Evolutionary conservation across 2,113 vertebrate species (phyloP).

Genomic region (Hemibagrus wyckioides): DNA sequence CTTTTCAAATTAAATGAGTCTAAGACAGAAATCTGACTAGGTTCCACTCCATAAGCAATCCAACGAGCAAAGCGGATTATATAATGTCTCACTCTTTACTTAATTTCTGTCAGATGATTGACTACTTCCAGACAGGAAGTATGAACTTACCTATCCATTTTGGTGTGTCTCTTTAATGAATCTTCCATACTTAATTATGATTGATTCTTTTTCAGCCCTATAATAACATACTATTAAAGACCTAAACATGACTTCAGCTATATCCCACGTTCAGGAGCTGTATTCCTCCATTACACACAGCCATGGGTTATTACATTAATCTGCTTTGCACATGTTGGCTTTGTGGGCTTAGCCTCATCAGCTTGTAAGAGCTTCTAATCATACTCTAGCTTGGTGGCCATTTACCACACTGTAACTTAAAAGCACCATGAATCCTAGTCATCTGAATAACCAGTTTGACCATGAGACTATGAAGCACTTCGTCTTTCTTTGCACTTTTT

Average conservation of each 20-base stretch:
- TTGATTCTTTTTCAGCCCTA: background rate
- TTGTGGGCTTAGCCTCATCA: slow-evolving; percentile 63
- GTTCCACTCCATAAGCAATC: background rate
- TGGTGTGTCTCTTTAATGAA: background rate
- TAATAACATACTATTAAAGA: slow-evolving; percentile 22
- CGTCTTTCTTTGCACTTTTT: slow-evolving; percentile 3
- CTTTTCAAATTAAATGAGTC: slow-evolving; percentile 5
- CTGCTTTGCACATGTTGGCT: slow-evolving; percentile 65
- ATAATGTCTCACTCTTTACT: background rate
- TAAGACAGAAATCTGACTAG: background rate
- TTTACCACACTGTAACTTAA: slow-evolving; percentile 54
- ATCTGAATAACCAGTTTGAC: slow-evolving; percentile 20
- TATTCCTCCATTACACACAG: slow-evolving; percentile 44
- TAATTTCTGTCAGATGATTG: slow-evolving; percentile 15
- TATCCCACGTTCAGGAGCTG: slow-evolving; percentile 21
- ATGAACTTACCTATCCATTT: slow-evolving; percentile 13
- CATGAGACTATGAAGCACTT: background rate
- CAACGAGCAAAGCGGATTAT: background rate
- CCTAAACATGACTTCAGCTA: slow-evolving; percentile 21
- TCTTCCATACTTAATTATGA: slow-evolving; percentile 1
- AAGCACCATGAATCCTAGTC: slow-evolving; percentile 33
- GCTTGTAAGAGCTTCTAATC: slow-evolving; percentile 59
- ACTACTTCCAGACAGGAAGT: slow-evolving; percentile 9
- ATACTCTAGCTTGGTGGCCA: slow-evolving; percentile 57
- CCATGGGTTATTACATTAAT: slow-evolving; percentile 46